phyloP scores from a whole-genome alignment of 2,888 invertebrate species.

The Drosophila neoperkinsi region DNA sequence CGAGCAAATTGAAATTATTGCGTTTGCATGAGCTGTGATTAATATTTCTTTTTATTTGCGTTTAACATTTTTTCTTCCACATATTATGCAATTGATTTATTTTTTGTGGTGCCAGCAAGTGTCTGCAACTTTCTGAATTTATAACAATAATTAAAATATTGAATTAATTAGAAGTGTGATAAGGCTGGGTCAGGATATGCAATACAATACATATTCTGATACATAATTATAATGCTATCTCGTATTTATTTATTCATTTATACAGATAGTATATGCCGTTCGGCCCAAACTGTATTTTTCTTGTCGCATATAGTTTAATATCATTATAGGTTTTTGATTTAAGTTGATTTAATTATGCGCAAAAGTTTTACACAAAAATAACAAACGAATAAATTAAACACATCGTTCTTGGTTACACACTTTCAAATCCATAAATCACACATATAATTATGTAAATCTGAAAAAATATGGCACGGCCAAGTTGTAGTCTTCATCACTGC shows the following conservation, averaged over 20 bases:
- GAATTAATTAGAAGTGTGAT: constrained; percentile 30
- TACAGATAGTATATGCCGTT: background rate
- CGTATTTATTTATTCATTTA: background rate
- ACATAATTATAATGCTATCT: background rate
- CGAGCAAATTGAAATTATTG: constrained; percentile 78
- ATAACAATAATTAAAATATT: constrained; percentile 14
- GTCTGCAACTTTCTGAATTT: constrained; percentile 12
- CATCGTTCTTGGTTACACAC: constrained; percentile 18
- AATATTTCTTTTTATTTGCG: constrained; percentile 62
- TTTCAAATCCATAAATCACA: constrained; percentile 75
- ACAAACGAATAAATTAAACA: constrained; percentile 38
- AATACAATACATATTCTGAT: background rate
- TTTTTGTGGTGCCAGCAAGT: constrained; percentile 5
- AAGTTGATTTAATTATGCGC: constrained; percentile 14
- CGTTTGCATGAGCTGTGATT: constrained; percentile 63
- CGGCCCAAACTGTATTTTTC: background rate
- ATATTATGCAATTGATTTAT: constrained; percentile 22
- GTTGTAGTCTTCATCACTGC: constrained; percentile 55
- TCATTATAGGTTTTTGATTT: background rate
- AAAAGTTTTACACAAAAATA: constrained; percentile 20
- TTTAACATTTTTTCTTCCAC: constrained; percentile 13
- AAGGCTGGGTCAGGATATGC: background rate
- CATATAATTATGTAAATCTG: constrained; percentile 77
- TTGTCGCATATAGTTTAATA: background rate
- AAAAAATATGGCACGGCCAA: constrained; percentile 61